Evolutionary conservation across 2,113 vertebrate genomes (phyloP).

Genomic region (Anhinga rufa): DNA sequence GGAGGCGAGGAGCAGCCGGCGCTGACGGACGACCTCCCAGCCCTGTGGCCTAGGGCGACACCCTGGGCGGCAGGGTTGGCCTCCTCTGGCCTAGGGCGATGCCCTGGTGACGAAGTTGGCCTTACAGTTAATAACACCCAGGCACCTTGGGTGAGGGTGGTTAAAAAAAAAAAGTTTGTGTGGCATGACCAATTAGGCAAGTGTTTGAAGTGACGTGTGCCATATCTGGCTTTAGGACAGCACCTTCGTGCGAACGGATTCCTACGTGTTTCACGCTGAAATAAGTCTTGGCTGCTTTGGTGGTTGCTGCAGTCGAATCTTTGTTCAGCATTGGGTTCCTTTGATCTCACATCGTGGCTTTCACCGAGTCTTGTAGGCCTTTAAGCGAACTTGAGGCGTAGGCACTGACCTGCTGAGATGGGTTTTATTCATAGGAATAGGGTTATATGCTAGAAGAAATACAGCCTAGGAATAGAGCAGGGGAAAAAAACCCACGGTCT

Average conservation of each 20-base stretch:
- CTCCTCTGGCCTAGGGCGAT: not conserved
- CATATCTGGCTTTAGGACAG: not conserved
- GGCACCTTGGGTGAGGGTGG: not conserved
- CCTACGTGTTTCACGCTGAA: rapidly evolving
- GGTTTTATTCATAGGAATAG: not conserved
- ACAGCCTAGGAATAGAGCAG: not conserved
- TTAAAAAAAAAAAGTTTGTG: not conserved
- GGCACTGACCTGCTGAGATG: not conserved
- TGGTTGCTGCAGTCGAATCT: not conserved
- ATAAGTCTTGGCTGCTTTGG: not conserved
- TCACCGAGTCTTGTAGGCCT: not conserved
- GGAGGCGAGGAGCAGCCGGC: not conserved
- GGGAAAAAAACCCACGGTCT: not conserved
- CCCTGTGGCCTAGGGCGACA: not conserved
- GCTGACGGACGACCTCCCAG: not conserved
- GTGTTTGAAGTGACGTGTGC: not conserved
- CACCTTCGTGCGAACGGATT: not conserved
- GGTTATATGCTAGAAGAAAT: not conserved
- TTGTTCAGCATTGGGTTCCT: not conserved
- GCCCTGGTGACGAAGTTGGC: not conserved
- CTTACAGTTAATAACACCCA: rapidly evolving
- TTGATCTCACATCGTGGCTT: not conserved
- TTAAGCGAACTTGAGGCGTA: not conserved
- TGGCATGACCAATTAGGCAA: not conserved
- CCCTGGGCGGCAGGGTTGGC: not conserved